Base-by-base conservation (phyloP, 2,797 vertebrate species). In the Podargus strigoides region DNA sequence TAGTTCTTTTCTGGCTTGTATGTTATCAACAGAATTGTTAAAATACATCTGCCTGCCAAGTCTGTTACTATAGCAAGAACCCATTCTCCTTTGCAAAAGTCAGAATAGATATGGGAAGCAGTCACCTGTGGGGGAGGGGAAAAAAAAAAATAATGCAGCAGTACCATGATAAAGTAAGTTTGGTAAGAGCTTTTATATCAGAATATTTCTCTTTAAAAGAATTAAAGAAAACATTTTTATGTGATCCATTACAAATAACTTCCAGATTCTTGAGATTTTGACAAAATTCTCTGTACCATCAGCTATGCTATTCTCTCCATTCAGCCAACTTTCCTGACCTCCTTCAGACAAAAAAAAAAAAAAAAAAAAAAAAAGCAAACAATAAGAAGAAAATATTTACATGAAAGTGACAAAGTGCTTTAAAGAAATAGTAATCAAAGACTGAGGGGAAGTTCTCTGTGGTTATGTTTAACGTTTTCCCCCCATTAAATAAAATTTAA, bases 401-500 rank as follows among this genome's bases (percentile, higher is more conserved):
- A 34, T 8, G 37, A 73, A 63, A 23, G 6, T 21, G 32, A 44
- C 11, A 55, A 72, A 62, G 23, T 10, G 7, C 53, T 89, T 32
- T 2, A 68, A 46, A 73, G n/a, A 77, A 52, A 32, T 2, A 20
- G 30, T 13, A 37, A 53, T 19, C 50, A 28, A 55, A 72, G 32
- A 70, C 5, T 1, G 2, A 72, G 30, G 7, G 5, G 34, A 36
- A 15, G 47, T n/a, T 74, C 27, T 84, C 58, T 39, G 30, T 30
- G 22, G 21, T 66, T 47, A 22, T 18, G 0, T 13, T 59, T 64
- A 59, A 64, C 13, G 24, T 67, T 55, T 76, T 44, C 4, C 24
- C 6, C 2, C 3, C 0, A 0, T 24, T 63, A 59, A 73, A 62
- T 7, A 55, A 46, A 75, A 68, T 17, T 3, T 30, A 44, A 93